phyloP scores from a whole-genome alignment of 2,797 vertebrate genomes.

The Sebastes taczanowskii region DNA sequence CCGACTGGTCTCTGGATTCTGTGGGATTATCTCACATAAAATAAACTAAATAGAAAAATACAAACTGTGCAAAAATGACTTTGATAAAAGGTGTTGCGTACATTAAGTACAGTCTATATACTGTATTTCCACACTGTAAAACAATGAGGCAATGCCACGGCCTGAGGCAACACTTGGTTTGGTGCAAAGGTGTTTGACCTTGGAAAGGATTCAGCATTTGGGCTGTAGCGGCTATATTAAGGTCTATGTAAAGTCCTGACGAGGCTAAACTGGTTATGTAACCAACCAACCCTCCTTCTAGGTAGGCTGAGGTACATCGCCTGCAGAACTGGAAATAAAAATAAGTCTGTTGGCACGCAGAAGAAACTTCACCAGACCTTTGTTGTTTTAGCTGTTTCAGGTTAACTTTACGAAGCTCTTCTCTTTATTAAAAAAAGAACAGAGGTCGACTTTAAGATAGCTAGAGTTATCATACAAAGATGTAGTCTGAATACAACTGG shows the following conservation, averaged over 20 bases:
- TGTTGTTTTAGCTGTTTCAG: not conserved
- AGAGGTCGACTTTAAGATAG: not conserved
- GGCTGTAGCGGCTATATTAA: slow-evolving; percentile 46
- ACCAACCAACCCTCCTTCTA: slow-evolving; percentile 29
- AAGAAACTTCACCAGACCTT: not conserved
- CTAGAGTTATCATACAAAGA: not conserved
- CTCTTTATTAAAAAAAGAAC: not conserved
- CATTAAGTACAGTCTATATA: not conserved
- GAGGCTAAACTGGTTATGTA: slow-evolving; percentile 60
- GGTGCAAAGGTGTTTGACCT: slow-evolving; percentile 30
- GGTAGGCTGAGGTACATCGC: slow-evolving; percentile 24
- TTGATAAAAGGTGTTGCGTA: not conserved
- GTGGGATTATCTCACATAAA: not conserved
- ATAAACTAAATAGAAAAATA: not conserved
- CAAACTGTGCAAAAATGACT: not conserved
- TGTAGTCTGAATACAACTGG: too few relatives aligned
- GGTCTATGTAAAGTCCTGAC: slow-evolving; percentile 36
- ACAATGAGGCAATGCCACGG: not conserved
- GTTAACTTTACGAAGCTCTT: not conserved
- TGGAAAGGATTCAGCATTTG: slow-evolving; percentile 8
- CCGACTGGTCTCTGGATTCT: not conserved
- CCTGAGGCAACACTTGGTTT: slow-evolving; percentile 6
- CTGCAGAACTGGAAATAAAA: slow-evolving; percentile 37
- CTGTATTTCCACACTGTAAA: not conserved
- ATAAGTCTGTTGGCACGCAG: slow-evolving; percentile 33